Conservation (phyloP, 2,888 invertebrate genomes). For the Ennomos erosarius region DNA sequence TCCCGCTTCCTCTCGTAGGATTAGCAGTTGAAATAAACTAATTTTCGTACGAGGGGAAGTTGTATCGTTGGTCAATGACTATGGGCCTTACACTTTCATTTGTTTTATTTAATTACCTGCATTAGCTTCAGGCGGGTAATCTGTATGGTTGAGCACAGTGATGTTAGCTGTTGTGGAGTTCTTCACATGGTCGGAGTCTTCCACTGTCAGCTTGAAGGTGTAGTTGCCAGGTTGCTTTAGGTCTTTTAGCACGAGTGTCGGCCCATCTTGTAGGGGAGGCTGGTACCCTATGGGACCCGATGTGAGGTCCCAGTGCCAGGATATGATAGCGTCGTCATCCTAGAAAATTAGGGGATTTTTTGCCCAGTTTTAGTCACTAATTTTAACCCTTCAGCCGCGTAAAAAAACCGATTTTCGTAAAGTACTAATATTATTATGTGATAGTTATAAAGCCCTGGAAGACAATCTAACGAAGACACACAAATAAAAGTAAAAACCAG, state of each 20-base stretch:
- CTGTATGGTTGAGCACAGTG: conserved; percentile 94
- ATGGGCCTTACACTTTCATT: too few species aligned
- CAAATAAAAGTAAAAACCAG: too few species aligned
- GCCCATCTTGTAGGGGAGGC: conserved; percentile 90
- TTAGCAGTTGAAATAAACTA: too few species aligned
- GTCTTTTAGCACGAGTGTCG: conserved; percentile 93
- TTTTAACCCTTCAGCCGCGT: too few species aligned
- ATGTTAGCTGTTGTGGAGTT: conserved; percentile 95
- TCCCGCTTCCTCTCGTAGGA: too few species aligned
- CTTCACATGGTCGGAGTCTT: conserved; percentile 94
- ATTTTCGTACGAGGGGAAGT: too few species aligned
- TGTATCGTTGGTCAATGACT: too few species aligned
- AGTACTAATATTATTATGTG: too few species aligned
- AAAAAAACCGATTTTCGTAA: too few species aligned
- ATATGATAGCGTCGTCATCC: conserved; percentile 93
- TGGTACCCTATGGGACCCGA: conserved; percentile 95
- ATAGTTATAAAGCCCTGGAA: too few species aligned
- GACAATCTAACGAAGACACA: too few species aligned
- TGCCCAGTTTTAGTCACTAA: too few species aligned
- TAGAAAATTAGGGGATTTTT: conserved; percentile 41
- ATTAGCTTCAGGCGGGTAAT: conserved; percentile 98
- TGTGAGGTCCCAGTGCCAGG: conserved; percentile 97
- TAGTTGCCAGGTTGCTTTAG: conserved; percentile 95
- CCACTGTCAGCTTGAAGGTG: conserved; percentile 95
- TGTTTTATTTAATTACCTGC: conserved; percentile 83